Evolutionary conservation across 2,888 invertebrate genomes (phyloP).

Genomic region (Cordilura impudica): DNA sequence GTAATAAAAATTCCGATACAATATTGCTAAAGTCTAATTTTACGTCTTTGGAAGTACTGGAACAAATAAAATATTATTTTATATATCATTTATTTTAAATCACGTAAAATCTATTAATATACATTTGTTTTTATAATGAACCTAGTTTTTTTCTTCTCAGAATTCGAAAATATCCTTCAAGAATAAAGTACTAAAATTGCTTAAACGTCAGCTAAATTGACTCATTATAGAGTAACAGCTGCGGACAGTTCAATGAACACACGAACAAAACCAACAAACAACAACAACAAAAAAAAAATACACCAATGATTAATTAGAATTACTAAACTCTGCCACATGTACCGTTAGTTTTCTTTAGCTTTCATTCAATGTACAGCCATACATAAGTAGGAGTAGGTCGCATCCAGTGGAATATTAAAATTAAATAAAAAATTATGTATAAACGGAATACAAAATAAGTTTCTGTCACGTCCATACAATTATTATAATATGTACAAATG

Average conservation of each 20-base stretch:
- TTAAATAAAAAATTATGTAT: constrained; percentile 1
- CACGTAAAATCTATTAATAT: constrained; percentile 56
- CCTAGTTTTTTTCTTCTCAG: background rate
- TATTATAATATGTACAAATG: constrained; percentile 58
- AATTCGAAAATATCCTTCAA: background rate
- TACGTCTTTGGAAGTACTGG: too few relatives aligned
- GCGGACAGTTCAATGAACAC: constrained; percentile 7
- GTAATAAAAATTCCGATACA: too few relatives aligned
- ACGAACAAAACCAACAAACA: background rate
- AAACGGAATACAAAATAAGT: constrained; percentile 32
- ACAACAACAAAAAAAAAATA: background rate
- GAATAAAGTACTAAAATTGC: too few relatives aligned
- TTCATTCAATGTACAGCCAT: too few relatives aligned
- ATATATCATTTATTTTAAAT: constrained; percentile 37
- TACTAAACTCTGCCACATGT: constrained; percentile 55
- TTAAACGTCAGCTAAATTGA: constrained; percentile 37
- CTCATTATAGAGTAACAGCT: constrained; percentile 47
- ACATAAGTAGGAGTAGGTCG: background rate
- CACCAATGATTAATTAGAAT: constrained; percentile 56
- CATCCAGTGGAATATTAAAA: constrained; percentile 21
- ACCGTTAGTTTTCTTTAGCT: constrained; percentile 28
- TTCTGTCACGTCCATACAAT: constrained; percentile 56
- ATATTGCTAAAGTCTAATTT: too few relatives aligned
- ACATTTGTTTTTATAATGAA: constrained; percentile 27
- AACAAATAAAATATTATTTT: background rate